Percentiles rank a stretch among this genome's conserved stretches.
phyloP scores from a whole-genome alignment of 2,113 vertebrate species.

The Grammomys dolichurus region DNA sequence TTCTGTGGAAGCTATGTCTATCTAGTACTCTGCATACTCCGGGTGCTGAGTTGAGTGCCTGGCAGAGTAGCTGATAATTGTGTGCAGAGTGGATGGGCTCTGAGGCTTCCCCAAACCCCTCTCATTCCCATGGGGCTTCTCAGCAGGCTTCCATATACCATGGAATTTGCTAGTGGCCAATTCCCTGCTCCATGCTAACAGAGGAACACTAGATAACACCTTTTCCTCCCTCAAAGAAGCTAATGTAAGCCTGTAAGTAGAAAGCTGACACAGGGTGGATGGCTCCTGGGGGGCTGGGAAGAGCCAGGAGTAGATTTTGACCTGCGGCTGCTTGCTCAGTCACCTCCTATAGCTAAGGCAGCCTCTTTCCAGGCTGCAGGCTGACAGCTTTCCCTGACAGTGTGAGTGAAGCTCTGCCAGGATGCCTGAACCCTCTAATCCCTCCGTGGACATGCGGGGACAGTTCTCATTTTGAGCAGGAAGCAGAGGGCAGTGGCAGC shows the following conservation, averaged over 20 bases:
- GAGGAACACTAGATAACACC: neutral
- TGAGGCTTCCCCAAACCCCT: neutral
- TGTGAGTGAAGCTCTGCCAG: neutral
- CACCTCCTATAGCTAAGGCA: neutral
- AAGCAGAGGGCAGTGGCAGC: neutral
- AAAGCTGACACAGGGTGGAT: neutral
- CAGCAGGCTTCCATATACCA: neutral
- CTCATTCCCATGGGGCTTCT: neutral
- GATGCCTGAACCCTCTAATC: neutral
- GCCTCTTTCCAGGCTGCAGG: neutral
- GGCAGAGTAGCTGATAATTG: too few relatives aligned
- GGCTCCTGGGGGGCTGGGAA: neutral
- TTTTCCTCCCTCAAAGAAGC: neutral
- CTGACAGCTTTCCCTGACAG: neutral
- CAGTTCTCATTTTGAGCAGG: slow-evolving; percentile 4
- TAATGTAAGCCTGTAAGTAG: neutral
- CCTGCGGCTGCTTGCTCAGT: neutral
- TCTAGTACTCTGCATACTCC: neutral
- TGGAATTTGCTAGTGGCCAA: neutral
- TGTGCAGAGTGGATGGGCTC: neutral
- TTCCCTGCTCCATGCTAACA: neutral
- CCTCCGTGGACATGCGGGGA: neutral
- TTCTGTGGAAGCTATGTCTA: neutral
- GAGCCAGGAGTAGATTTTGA: neutral
- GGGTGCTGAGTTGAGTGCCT: neutral